Evolutionary conservation across 2,888 invertebrate genomes (phyloP), one percentile per base, ranked within the genome.

Genomic region (Philonicus albiceps): DNA sequence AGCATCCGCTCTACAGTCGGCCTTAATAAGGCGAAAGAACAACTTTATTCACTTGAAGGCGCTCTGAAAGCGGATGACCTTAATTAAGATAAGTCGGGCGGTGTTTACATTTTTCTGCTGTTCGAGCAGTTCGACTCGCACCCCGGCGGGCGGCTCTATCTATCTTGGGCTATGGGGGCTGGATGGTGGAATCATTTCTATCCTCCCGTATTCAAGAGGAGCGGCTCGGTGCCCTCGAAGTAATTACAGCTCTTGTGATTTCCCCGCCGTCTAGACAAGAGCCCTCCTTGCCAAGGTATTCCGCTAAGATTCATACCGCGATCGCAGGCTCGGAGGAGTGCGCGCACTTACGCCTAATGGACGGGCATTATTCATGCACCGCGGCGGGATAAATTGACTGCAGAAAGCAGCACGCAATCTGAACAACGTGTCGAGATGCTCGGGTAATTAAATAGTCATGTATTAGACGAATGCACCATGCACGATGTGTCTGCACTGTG

Each of bases 71-170:
- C 74, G 37, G 74, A 74, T 74, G 74, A 34, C 74, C 74, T 74
- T 74, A 74, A 74, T 74, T 74, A 74, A 74, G 74, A 74, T 37
- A 37, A 74, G 19, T 74, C 74, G 74, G 31, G 27, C 31, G 37
- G 34, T 74, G 74, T 74, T 74, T 74, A 74, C 74, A 74, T 74
- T 74, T 74, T 74, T 74, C 34, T 74, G n/a, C 34, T 74, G 19
- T 74, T 74, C 37, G 74, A 74, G 16, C n/a, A 34, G 74, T n/a
- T 73, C 31, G 27, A 73, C 73, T n/a, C n/a, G 27, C 64, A 11
- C 27, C 27, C n/a, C n/a, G n/a, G n/a, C n/a, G n/a, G n/a, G n/a
- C 64, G 22, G 74, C 31, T 13, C 74, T n/a, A n/a, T n/a, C n/a
- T n/a, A 74, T 74, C 74, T n/a, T 74, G 74, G 74, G 27, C 16